Evolutionary conservation across 2,888 invertebrate species (phyloP), one percentile per base, ranked within the genome.

Genomic region (Andrena chrysosceles): DNA sequence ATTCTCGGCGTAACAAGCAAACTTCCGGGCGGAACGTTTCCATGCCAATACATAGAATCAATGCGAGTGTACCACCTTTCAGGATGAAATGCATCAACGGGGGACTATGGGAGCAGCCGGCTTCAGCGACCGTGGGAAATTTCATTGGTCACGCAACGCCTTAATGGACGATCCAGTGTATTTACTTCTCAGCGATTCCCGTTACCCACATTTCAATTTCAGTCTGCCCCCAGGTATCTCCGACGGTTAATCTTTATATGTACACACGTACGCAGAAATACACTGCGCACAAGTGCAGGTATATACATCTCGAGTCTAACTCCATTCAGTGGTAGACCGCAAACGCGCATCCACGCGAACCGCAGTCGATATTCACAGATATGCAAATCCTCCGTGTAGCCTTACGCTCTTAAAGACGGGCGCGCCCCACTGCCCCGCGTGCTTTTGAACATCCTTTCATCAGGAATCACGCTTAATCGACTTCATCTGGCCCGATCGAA

Each of bases 281-380:
- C 8, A 35, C 48, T 8, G 16, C 42, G 33, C 29, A 59, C 26
- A 10, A 35, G 29, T n/a, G 5, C 8, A 2, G 29, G 26, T 23
- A 33, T n/a, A 20, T 33, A 67, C 31, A 48, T 67, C 70, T 62
- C 59, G 63, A 75, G 77, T 81, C 78, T 78, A 84, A 88, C 71
- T 80, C 73, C 60, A 78, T 86, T 77, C 81, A 71, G 70, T 33
- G 85, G 84, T 76, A 69, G 49, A 63, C 83, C 85, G 76, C 81
- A 84, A 85, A 73, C 77, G 83, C 62, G 68, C 77, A 71, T 64
- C 63, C 67, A 67, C 64, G 81, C 75, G 75, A 81, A 48, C 68
- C 62, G 29, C 59, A 80, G 64, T 84, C 86, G 85, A 86, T 84
- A 83, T 86, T 79, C 83, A 68, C 85, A 77, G 68, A 83, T 81